Conservation (phyloP, 1,140 invertebrate genomes). For the Paraescarpia echinospica region DNA sequence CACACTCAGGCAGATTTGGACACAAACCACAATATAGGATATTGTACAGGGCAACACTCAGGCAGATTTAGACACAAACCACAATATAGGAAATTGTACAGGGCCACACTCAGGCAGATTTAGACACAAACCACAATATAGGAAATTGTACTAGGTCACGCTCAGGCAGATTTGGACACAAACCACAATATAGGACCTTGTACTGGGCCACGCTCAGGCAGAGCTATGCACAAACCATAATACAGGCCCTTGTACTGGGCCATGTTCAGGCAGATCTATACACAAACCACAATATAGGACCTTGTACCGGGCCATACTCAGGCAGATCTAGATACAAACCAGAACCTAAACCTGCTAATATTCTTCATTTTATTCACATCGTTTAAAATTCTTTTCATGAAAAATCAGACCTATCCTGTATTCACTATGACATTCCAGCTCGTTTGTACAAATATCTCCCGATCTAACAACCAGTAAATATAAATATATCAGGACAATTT, state of each 20-base stretch:
- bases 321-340: conserved; percentile 57
- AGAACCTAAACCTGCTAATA: conserved; percentile 28
- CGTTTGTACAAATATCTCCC: too few species aligned
- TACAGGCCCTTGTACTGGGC: conserved; percentile 40
- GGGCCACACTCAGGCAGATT: conserved; percentile 35
- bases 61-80: conserved; percentile 58
- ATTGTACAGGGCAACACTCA: conserved; percentile 37
- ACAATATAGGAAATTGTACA: conserved; percentile 35
- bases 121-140: neutral
- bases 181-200: conserved; percentile 15
- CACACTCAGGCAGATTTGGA: neutral
- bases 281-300: neutral
- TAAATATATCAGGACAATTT: too few species aligned
- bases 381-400: conserved; percentile 61
- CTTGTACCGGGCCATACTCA: too few species aligned
- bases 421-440: too few species aligned
- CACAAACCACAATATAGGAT: neutral
- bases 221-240: neutral
- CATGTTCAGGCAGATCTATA: neutral
- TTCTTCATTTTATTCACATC: conserved; percentile 55
- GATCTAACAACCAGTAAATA: too few species aligned
- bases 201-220: conserved; percentile 39
- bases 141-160: conserved; percentile 40
- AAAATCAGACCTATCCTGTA: too few species aligned
- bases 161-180: neutral